phyloP scores from a whole-genome alignment of 37 sponge, comb jelly and placozoan genomes.

The Axinella damicornis region DNA sequence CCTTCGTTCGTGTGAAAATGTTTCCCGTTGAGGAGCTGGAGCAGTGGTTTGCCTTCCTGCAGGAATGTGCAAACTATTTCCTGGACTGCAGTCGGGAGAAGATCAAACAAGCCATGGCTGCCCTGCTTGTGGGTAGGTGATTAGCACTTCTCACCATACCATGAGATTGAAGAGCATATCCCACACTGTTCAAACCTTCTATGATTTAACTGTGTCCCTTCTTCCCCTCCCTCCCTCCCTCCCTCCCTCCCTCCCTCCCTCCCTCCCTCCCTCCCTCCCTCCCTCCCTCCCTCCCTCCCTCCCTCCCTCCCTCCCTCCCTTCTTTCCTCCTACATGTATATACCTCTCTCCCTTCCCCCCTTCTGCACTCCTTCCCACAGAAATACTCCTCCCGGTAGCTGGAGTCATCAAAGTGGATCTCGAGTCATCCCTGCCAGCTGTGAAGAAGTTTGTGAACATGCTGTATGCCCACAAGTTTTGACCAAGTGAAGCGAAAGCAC shows the following conservation, averaged over 20 bases:
- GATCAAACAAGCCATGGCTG: conserved; percentile 81
- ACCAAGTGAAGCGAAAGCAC: conserved; percentile 78
- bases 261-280: no score
- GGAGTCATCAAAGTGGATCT: conserved; percentile 73
- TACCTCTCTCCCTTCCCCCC: no score
- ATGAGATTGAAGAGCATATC: no score
- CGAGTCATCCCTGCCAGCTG: conserved; percentile 91
- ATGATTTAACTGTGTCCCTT: no score
- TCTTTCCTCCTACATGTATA: no score
- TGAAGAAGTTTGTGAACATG: conserved; percentile 91
- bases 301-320: no score
- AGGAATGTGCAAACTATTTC: conserved; percentile 88
- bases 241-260: no score
- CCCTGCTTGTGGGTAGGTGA: conserved; percentile 61
- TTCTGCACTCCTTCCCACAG: conserved; percentile 10
- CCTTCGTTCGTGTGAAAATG: conserved; percentile 93
- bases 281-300: no score
- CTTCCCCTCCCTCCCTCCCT: no score
- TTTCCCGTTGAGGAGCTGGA: conserved; percentile 98
- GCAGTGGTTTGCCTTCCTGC: conserved; percentile 92
- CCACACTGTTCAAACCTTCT: no score
- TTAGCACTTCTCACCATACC: no score
- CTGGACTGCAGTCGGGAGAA: conserved; percentile 70
- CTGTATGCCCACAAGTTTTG: conserved; percentile 80
- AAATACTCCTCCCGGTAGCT: conserved; percentile 92